A percentile compares a stretch with the other conserved stretches of the same genome.
Evolutionary conservation across 2,888 invertebrate species (phyloP).

Genomic region (Tachina lurida): DNA sequence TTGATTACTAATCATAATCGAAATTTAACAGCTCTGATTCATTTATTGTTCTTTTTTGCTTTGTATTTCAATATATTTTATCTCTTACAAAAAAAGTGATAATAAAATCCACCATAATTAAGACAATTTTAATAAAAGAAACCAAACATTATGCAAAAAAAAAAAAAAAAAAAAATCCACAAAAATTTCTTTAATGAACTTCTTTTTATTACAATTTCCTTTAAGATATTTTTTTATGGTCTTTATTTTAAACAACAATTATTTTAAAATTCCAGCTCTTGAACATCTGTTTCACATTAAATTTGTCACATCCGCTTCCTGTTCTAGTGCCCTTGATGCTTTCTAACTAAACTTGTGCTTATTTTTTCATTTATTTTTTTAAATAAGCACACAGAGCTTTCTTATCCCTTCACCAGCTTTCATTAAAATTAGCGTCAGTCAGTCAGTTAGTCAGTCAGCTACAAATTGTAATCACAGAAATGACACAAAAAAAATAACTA

Average conservation of each 20-base stretch:
- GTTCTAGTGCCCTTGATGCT: slow-evolving; percentile 73
- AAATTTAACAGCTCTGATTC: no score
- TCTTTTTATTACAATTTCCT: background rate
- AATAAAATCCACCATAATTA: no score
- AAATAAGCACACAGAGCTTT: background rate
- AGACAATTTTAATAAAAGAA: no score
- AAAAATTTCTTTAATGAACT: background rate
- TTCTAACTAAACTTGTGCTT: slow-evolving; percentile 33
- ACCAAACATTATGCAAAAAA: no score
- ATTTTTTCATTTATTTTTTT: background rate
- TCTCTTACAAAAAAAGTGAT: no score
- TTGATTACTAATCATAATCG: no score
- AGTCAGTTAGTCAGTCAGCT: slow-evolving; percentile 36
- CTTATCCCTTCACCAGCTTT: background rate
- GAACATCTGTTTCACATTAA: slow-evolving; percentile 79
- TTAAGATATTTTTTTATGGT: slow-evolving; percentile 22
- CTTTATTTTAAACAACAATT: background rate
- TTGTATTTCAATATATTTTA: no score
- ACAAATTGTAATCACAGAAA: slow-evolving; percentile 60
- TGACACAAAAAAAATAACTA: slow-evolving; percentile 27
- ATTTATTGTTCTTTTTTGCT: no score
- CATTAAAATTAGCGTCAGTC: slow-evolving; percentile 26
- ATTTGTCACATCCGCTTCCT: slow-evolving; percentile 80
- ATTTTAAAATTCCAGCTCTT: slow-evolving; percentile 26
- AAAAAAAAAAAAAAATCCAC: no score